Conservation (phyloP, 2,113 vertebrate genomes). For the Xiphophorus hellerii region DNA sequence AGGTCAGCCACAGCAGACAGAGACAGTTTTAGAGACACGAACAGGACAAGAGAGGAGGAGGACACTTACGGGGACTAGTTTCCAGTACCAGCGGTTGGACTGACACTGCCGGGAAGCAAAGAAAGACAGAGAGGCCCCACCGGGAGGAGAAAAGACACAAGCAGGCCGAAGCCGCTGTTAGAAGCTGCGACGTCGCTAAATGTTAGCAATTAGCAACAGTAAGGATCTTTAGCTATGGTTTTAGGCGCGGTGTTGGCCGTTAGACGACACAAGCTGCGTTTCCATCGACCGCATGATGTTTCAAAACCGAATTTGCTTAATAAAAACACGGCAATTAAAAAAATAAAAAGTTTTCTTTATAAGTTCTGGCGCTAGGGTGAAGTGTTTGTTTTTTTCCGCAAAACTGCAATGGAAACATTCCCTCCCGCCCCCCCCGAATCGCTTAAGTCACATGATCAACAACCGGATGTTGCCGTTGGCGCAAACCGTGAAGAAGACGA, state of each 20-base stretch:
- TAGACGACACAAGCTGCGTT: background rate
- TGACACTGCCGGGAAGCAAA: slow-evolving; percentile 68
- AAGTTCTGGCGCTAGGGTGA: no score
- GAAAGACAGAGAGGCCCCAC: slow-evolving; percentile 21
- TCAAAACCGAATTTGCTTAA: no score
- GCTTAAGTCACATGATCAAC: no score
- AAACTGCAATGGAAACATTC: no score
- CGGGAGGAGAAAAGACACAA: slow-evolving; percentile 23
- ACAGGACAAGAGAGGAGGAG: slow-evolving; percentile 25
- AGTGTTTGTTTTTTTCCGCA: no score
- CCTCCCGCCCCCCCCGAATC: accelerated
- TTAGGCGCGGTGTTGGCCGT: background rate
- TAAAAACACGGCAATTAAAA: no score
- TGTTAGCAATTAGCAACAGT: background rate
- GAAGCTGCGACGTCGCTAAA: slow-evolving; percentile 22
- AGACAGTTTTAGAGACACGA: slow-evolving; percentile 34
- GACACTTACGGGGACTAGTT: slow-evolving; percentile 81
- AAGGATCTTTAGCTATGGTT: background rate
- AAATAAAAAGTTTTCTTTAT: no score
- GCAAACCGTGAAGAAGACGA: no score
- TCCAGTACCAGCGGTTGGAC: slow-evolving; percentile 83
- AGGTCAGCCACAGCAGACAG: slow-evolving; percentile 47
- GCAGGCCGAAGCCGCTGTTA: slow-evolving; percentile 47
- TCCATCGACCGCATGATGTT: no score
- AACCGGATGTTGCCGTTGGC: no score